Evolutionary conservation across 2,797 vertebrate genomes (phyloP), one percentile per base, ranked within the genome.

Genomic region (Lycodopsis pacificus): DNA sequence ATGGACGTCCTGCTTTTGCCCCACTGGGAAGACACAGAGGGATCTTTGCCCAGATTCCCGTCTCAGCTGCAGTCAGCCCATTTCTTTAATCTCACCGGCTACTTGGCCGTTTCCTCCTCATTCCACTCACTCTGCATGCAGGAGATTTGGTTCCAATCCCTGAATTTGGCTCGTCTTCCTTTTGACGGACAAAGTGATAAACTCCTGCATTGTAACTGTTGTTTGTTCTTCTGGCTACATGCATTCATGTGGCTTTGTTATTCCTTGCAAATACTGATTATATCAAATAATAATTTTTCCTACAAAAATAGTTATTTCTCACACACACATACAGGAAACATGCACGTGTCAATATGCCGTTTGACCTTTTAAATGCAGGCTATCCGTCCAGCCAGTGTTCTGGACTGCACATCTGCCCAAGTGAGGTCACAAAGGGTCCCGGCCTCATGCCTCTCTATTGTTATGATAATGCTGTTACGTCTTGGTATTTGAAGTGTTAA

Each of bases 1-100:
- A 65, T 4, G 27, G 25, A 8, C 9, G 13, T 13, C 9, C 32
- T 62, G 46, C 19, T 40, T 82, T 72, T 77, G 19, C 63, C 36
- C 56, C 25, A 71, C 32, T 85, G 61, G 49, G 85, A 69, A 85
- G 68, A 81, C 65, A 72, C 42, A 58, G 38, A 70, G 68, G 77
- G 69, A 87, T 59, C 73, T 82, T 82, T 85, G 83, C 71, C 83
- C 86, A 77, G 65, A 80, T 79, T 83, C 48, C 62, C 51, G 44
- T 88, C 49, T 51, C 64, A 78, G 71, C 61, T 49, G 34, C 46
- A 42, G 57, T 79, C 75, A 65, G 64, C 67, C 76, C 44, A 57
- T 62, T 80, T 81, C 15, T 86, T 85, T 90, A 91, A 92, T 92
- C 90, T 88, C 71, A 72, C 74, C 79, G 74, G 64, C 82, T 83